Percentiles rank a stretch among this genome's conserved stretches.
These are phyloP conservation scores for Hippopotamus amphibius DNA, from an alignment of 2,113 vertebrate genomes.

Conservation along the genomic window DNA sequence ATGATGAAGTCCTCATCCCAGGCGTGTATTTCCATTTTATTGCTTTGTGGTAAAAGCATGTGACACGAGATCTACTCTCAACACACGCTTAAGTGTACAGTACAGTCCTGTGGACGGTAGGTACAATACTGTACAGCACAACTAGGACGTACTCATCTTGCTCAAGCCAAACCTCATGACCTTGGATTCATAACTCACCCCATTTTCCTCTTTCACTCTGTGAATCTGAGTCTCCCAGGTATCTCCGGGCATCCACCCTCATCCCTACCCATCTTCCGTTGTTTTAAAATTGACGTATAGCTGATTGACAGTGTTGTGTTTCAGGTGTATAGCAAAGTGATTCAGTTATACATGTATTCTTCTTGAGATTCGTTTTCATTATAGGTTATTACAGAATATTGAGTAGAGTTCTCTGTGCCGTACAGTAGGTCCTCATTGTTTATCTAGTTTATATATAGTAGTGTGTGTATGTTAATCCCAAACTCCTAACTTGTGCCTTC, in stretches of 20 bases:
- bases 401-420: not conserved
- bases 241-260: not conserved
- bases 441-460: no score
- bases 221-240: fast-evolving
- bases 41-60: fast-evolving
- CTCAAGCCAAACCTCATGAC: fast-evolving
- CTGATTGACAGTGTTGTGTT: not conserved
- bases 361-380: not conserved
- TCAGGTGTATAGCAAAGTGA: not conserved
- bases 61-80: fast-evolving
- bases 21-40: fast-evolving
- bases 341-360: not conserved
- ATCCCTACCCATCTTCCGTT: fast-evolving
- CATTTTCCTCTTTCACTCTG: fast-evolving
- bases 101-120: fast-evolving
- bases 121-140: fast-evolving
- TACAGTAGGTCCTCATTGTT: not conserved
- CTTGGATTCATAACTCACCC: fast-evolving
- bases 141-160: fast-evolving
- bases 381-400: not conserved
- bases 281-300: not conserved
- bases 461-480: not conserved
- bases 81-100: fast-evolving
- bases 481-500: not conserved
- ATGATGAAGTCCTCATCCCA: not conserved